These are phyloP conservation scores for Paraescarpia echinospica DNA, from an alignment of 1,140 invertebrate species.

Conservation along the genomic window DNA sequence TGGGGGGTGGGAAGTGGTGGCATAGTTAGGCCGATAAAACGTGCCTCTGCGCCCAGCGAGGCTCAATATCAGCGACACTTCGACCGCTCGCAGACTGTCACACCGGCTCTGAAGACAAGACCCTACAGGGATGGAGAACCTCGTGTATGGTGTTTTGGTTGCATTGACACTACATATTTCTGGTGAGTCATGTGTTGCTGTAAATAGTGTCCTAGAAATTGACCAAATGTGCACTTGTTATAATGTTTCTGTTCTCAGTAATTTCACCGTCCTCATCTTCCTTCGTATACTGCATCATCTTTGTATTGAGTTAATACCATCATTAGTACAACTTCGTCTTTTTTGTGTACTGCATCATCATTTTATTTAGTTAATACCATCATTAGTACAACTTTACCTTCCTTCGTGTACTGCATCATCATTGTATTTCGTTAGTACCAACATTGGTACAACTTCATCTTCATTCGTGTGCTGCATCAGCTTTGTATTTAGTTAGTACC, in stretches of 20 bases:
- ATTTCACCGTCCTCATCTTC: not conserved
- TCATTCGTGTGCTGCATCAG: too few species aligned
- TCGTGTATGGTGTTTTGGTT: not conserved
- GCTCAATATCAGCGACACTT: not conserved
- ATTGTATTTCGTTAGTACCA: not conserved
- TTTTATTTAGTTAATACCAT: too few species aligned
- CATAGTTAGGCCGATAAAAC: not conserved
- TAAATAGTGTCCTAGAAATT: not conserved
- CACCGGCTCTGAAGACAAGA: not conserved
- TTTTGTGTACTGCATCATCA: too few species aligned
- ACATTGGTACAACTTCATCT: too few species aligned
- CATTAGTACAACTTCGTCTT: too few species aligned
- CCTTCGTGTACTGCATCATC: too few species aligned
- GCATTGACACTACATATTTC: not conserved
- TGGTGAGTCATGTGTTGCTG: not conserved
- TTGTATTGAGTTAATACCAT: too few species aligned
- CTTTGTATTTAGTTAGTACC: too few species aligned
- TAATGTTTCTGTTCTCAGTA: not conserved
- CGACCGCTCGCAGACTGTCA: not conserved
- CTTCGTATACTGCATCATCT: too few species aligned
- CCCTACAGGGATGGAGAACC: not conserved
- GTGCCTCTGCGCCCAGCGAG: not conserved
- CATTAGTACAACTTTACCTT: too few species aligned
- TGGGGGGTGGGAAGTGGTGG: not conserved
- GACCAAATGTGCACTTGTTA: not conserved